These are phyloP conservation scores for Harmothoe impar DNA, from an alignment of 2,888 invertebrate species.

Conservation along the genomic window DNA sequence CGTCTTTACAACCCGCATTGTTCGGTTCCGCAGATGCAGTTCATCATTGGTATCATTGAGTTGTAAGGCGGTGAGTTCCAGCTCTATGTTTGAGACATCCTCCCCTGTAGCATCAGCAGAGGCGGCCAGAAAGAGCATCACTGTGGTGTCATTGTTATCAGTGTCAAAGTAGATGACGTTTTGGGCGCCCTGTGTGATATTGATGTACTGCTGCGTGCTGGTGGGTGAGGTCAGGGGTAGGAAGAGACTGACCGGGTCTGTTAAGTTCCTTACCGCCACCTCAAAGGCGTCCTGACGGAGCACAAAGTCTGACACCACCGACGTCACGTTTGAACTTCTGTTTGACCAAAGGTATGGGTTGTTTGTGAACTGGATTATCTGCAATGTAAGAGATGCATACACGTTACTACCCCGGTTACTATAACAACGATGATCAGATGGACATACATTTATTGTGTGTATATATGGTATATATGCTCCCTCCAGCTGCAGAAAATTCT, in stretches of 20 bases:
- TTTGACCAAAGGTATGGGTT: constrained; percentile 23
- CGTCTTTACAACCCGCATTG: neutral
- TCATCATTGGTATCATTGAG: neutral
- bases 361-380: neutral
- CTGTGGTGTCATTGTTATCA: neutral
- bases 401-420: neutral
- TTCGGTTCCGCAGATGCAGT: neutral
- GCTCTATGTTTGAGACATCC: neutral
- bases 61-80: neutral
- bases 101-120: neutral
- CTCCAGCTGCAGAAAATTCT: too few relatives aligned
- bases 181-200: neutral
- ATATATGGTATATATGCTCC: too few relatives aligned
- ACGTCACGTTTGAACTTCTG: neutral
- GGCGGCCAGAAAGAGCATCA: neutral
- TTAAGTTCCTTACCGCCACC: neutral
- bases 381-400: constrained; percentile 9
- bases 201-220: neutral
- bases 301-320: neutral
- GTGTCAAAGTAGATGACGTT: neutral
- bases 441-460: too few relatives aligned
- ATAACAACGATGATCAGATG: neutral
- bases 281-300: neutral
- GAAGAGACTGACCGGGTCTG: neutral
- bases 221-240: neutral